Base-by-base conservation (phyloP, 2,888 invertebrate genomes). In the Aporophyla lueneburgensis region DNA sequence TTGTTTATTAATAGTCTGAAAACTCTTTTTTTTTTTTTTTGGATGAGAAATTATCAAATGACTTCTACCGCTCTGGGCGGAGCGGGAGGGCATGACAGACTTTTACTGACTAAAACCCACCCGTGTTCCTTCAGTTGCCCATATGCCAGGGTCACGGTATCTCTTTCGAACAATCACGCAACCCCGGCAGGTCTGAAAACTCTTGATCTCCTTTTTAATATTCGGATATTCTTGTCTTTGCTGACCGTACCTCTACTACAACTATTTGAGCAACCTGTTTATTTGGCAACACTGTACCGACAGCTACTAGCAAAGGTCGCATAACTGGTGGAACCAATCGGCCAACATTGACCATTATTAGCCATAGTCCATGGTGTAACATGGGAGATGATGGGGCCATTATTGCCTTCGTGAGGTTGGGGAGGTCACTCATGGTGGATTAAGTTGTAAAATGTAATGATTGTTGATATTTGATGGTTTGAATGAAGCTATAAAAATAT, bases 251-350 rank as follows among this genome's bases (percentile, higher is more conserved):
- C 69, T 51, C 43, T 79, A 14, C 76, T 82, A 80, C 77, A 78
- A 72, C 73, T 83, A 82, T 84, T 86, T 86, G 87, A 86, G 88
- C 87, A 90, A 91, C 67, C 53, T 83, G 86, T 90, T 87, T 87
- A 88, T 91, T 91, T 91, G 87, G 87, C 82, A 91, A 91, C 82
- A 84, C 79, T 67, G 54, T 83, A 83, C 84, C 74, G 86, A 83
- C 78, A 81, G 85, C 80, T 90, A 91, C 91, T 81, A 83, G 84
- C 80, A 90, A 90, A 91, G 91, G 90, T 90, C 88, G 67, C 83
- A 66, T 66, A 65, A 81, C 74, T 75, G 51, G 73, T 66, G 78
- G 77, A 83, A 73, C 83, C 74, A 72, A 87, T 81, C 68, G 58
- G 58, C 40, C 77, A 54, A 40, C 82, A 73, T 69, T 85, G 84